phyloP scores from a whole-genome alignment of 1,140 invertebrate genomes.

The Penaeus indicus region DNA sequence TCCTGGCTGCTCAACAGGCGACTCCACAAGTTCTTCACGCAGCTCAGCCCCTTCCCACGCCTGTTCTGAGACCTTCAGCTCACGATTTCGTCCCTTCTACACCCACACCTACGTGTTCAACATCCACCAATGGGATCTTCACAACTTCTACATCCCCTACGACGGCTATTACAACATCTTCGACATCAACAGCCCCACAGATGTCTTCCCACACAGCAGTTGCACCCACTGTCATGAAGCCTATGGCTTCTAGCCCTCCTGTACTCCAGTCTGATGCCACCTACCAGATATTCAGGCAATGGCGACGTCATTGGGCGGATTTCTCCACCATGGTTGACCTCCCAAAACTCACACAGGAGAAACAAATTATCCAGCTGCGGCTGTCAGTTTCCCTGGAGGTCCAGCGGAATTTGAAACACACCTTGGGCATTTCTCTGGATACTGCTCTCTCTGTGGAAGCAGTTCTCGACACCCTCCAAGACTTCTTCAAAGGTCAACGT shows the following conservation, averaged over 20 bases:
- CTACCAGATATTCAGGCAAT: constrained; percentile 15
- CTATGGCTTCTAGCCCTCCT: not conserved
- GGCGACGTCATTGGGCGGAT: constrained; percentile 13
- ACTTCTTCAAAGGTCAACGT: not conserved
- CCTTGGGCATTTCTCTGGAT: not conserved
- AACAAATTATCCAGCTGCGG: not conserved
- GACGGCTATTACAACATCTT: too few species aligned
- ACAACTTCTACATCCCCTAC: too few species aligned
- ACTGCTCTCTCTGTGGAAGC: not conserved
- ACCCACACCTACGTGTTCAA: too few species aligned
- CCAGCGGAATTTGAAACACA: not conserved
- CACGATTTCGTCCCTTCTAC: too few species aligned
- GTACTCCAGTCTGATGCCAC: not conserved
- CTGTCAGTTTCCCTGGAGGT: not conserved
- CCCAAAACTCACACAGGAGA: not conserved
- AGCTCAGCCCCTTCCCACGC: too few species aligned
- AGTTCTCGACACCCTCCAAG: constrained; percentile 5
- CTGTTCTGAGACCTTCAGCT: too few species aligned
- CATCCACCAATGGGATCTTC: too few species aligned
- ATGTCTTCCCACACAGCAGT: too few species aligned
- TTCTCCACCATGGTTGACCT: not conserved
- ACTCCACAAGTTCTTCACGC: too few species aligned
- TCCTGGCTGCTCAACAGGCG: too few species aligned
- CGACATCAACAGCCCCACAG: too few species aligned
- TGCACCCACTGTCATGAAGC: too few species aligned